Evolutionary conservation across 2,113 vertebrate species (phyloP).

Genomic region (rabbit (Oryctolagus cuniculus)): DNA sequence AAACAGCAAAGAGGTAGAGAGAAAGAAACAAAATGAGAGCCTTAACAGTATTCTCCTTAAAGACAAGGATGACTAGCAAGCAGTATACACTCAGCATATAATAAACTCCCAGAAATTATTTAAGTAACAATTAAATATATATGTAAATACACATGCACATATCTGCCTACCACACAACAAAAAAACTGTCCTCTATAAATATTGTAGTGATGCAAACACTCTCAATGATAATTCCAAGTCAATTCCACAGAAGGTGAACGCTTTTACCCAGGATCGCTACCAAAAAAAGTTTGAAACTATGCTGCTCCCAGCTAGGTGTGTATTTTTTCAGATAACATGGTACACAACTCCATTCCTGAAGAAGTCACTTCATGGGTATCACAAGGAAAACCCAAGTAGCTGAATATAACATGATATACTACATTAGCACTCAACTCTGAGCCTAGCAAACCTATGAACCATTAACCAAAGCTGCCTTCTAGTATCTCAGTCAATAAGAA

Average conservation of each 20-base stretch:
- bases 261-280: not conserved
- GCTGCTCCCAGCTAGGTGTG: not conserved
- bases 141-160: fast-evolving
- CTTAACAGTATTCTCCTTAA: not conserved
- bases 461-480: slow-evolving; percentile 32
- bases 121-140: not conserved
- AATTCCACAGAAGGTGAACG: not conserved
- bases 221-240: not conserved
- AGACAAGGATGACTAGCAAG: not conserved
- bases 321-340: slow-evolving; percentile 57
- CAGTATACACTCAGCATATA: not conserved
- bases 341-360: slow-evolving; percentile 33
- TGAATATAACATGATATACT: slow-evolving; percentile 36
- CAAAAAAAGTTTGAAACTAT: not conserved
- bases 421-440: slow-evolving; percentile 36
- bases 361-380: slow-evolving; percentile 37
- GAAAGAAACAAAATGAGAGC: too few relatives aligned
- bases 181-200: not conserved
- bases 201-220: not conserved
- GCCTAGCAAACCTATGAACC: not conserved
- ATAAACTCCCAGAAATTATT: not conserved
- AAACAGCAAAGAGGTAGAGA: not conserved
- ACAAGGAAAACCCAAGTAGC: slow-evolving; percentile 47
- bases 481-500: slow-evolving; percentile 35
- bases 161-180: not conserved